Evolutionary conservation across 2,888 invertebrate genomes (phyloP).

Genomic region (Stenotaenia linearis): DNA sequence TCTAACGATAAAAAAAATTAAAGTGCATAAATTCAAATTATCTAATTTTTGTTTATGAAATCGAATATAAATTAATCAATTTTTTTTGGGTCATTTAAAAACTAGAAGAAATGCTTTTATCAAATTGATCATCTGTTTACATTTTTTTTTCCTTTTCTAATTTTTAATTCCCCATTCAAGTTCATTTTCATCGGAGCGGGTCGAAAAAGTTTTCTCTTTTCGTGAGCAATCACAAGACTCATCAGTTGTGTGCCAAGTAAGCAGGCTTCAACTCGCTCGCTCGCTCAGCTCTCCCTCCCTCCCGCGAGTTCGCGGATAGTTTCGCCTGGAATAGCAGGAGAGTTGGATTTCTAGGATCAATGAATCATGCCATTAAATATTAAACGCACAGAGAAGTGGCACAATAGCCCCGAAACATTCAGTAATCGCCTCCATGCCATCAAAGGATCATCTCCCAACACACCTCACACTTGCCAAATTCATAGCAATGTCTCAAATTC

Average conservation of each 20-base stretch:
- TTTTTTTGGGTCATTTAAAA: background rate
- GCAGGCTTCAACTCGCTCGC: background rate
- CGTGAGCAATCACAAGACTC: background rate
- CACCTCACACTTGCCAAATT: background rate
- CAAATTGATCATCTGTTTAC: background rate
- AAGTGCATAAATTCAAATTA: background rate
- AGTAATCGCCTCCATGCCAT: background rate
- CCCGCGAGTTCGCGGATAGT: background rate
- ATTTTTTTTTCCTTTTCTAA: background rate
- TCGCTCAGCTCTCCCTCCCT: background rate
- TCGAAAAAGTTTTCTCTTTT: background rate
- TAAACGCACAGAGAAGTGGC: slow-evolving; percentile 27
- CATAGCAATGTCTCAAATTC: background rate
- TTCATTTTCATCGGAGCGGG: background rate
- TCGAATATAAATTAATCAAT: background rate
- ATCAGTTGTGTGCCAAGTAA: background rate
- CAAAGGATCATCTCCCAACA: background rate
- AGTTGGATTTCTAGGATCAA: slow-evolving; percentile 33
- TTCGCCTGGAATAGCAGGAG: slow-evolving; percentile 27
- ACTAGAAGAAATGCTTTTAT: background rate
- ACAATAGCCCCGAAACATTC: background rate
- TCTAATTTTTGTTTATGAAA: background rate
- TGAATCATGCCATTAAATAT: slow-evolving; percentile 32
- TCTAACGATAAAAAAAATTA: background rate
- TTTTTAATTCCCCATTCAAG: background rate